A percentile compares a stretch with the other conserved stretches of the same genome.
These are phyloP conservation scores for Eumeta japonica DNA, from an alignment of 1,140 invertebrate species.

Conservation along the genomic window DNA sequence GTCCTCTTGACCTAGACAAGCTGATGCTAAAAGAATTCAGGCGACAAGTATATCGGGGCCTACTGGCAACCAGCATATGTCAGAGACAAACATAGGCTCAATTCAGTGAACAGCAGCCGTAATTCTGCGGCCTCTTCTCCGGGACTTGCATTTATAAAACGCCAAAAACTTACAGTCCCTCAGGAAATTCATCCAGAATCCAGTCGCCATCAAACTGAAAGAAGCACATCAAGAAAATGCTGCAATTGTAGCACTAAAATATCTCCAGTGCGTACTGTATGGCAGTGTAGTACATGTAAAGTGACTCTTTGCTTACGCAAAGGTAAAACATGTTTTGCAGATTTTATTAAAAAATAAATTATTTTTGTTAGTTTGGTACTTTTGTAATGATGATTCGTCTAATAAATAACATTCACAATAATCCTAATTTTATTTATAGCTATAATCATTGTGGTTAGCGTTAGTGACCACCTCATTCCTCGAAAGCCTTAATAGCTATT, in stretches of 20 bases:
- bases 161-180: conserved; percentile 7
- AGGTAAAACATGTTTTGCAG: too few species aligned
- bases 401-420: too few species aligned
- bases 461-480: too few species aligned
- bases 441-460: conserved; percentile 2
- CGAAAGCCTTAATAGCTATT: too few species aligned
- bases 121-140: conserved; percentile 10
- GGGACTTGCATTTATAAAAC: too few species aligned
- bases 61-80: too few species aligned
- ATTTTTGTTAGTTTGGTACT: conserved; percentile 9
- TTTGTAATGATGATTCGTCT: conserved; percentile 6
- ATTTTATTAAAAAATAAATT: conserved; percentile 7
- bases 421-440: conserved; percentile 1
- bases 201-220: too few species aligned
- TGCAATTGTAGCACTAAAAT: too few species aligned
- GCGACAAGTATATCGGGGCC: conserved; percentile 4
- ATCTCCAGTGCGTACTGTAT: too few species aligned
- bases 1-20: conserved; percentile 4
- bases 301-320: conserved; percentile 10
- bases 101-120: neutral
- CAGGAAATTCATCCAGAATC: conserved; percentile 8
- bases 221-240: conserved; percentile 11
- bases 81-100: too few species aligned
- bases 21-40: too few species aligned
- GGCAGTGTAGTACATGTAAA: too few species aligned